Percentiles rank a stretch among this genome's conserved stretches.
Evolutionary conservation across 1,140 invertebrate genomes (phyloP).

Genomic region (Dinothrombium tinctorium): DNA sequence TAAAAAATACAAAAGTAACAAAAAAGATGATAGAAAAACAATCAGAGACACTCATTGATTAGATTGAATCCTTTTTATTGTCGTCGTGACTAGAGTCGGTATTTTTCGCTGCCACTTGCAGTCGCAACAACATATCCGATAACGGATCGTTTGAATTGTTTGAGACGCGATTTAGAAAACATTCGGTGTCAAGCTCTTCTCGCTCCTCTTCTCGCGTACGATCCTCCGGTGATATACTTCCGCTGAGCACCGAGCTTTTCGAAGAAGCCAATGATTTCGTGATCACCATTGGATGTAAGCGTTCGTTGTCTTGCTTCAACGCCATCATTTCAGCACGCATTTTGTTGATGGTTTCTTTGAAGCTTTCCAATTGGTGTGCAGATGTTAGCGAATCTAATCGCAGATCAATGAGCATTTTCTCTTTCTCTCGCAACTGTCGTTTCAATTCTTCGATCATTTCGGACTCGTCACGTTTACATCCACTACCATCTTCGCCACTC

Average conservation of each 20-base stretch:
- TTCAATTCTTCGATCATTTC: conserved; percentile 54
- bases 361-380: conserved; percentile 80
- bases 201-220: no score
- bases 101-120: conserved; percentile 1
- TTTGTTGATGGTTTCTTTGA: conserved; percentile 84
- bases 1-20: no score
- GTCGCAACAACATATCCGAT: background rate
- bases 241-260: conserved; percentile 28
- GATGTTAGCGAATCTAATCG: conserved; percentile 80
- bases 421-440: conserved; percentile 79
- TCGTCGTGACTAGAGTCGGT: no score
- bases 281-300: conserved; percentile 61
- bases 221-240: no score
- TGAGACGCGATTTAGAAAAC: no score
- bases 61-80: no score
- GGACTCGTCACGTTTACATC: background rate
- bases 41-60: no score
- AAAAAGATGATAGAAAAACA: no score
- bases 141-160: no score
- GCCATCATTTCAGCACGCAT: conserved; percentile 59
- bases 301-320: conserved; percentile 85
- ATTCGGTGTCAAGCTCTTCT: no score
- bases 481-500: background rate
- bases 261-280: conserved; percentile 54
- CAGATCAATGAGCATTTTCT: conserved; percentile 84